phyloP scores from a whole-genome alignment of 2,797 vertebrate genomes.

The Geotria australis region DNA sequence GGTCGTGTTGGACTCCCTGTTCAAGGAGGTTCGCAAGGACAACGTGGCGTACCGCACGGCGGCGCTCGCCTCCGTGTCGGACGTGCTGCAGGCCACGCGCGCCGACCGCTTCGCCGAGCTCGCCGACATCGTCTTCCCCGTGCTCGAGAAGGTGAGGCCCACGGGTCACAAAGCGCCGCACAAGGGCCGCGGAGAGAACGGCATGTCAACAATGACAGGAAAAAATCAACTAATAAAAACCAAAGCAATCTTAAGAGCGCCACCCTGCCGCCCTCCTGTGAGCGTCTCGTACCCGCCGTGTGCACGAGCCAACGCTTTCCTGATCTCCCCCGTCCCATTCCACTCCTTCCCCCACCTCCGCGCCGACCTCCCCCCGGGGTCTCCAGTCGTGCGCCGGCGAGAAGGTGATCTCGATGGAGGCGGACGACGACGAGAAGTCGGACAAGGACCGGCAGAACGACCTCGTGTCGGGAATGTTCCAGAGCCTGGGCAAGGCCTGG shows the following conservation, averaged over 20 bases:
- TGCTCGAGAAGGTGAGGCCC: slow-evolving; percentile 58
- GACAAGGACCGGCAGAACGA: slow-evolving; percentile 49
- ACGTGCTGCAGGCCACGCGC: slow-evolving; percentile 37
- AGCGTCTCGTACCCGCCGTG: too few species aligned
- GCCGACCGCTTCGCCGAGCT: slow-evolving; percentile 52
- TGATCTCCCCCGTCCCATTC: not conserved
- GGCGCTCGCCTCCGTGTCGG: slow-evolving; percentile 37
- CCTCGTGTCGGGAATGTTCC: slow-evolving; percentile 49
- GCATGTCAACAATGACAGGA: too few species aligned
- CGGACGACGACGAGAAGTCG: slow-evolving; percentile 20
- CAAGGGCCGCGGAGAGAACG: too few species aligned
- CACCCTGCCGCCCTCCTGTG: too few species aligned
- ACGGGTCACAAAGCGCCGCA: too few species aligned
- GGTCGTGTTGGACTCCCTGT: slow-evolving; percentile 36
- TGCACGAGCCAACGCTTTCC: too few species aligned
- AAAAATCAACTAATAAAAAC: not conserved
- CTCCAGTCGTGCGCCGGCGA: slow-evolving; percentile 6
- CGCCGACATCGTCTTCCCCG: slow-evolving; percentile 41
- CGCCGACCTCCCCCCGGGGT: slow-evolving; percentile 30
- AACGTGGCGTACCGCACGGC: slow-evolving; percentile 55
- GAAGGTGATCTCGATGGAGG: slow-evolving; percentile 17
- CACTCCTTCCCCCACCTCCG: not conserved
- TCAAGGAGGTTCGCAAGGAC: slow-evolving; percentile 74
- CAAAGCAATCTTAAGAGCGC: too few species aligned
- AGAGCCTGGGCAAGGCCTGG: slow-evolving; percentile 69